phyloP scores from a whole-genome alignment of 2,797 vertebrate genomes.

The Tenualosa ilisha region DNA sequence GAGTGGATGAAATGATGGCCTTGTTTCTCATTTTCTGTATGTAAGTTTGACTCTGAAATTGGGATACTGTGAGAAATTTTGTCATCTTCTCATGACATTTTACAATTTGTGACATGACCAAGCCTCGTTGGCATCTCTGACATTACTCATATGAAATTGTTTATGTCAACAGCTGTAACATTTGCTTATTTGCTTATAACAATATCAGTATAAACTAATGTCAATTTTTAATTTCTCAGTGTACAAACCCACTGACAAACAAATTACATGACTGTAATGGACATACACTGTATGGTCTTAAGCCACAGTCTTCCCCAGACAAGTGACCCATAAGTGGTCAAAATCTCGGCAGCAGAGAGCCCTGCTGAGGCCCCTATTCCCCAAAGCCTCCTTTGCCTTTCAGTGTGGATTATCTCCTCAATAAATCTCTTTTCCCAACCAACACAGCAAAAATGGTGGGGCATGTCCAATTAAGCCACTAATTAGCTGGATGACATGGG shows the following conservation, averaged over 20 bases:
- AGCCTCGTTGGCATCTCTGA: not conserved
- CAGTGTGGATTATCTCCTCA: conserved; percentile 39
- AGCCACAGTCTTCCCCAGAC: not conserved
- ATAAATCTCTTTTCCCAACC: conserved; percentile 44
- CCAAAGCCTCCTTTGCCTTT: conserved; percentile 25
- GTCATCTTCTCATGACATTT: too few species aligned
- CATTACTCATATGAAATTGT: not conserved
- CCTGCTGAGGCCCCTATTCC: not conserved
- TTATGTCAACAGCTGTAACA: not conserved
- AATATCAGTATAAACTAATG: not conserved
- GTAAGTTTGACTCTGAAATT: not conserved
- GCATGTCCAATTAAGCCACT: conserved; percentile 47
- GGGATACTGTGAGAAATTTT: too few species aligned
- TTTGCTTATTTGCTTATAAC: not conserved
- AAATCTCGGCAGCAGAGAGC: not conserved
- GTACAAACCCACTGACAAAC: not conserved
- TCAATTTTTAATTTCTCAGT: not conserved
- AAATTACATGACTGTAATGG: not conserved
- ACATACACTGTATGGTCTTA: not conserved
- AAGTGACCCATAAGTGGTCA: conserved; percentile 9
- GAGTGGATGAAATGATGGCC: not conserved
- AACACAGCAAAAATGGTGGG: conserved; percentile 44
- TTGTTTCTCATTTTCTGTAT: not conserved
- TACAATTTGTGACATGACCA: not conserved
- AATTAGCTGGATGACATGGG: conserved; percentile 40